Evolutionary conservation across 2,888 invertebrate genomes (phyloP), one percentile per base, ranked within the genome.

Genomic region (Bombylius discolor): DNA sequence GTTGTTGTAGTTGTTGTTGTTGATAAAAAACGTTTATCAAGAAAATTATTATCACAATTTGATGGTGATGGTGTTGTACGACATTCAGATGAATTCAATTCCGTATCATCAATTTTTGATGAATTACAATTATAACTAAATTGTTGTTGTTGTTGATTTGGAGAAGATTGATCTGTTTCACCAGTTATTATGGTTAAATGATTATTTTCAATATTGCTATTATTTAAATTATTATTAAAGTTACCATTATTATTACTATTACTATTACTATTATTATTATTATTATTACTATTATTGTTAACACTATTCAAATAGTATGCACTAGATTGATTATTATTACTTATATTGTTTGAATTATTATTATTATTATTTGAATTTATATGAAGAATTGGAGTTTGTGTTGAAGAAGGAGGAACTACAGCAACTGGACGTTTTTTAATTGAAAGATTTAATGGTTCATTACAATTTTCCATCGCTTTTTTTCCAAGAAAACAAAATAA

Each of bases 361-460:
- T 56, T 61, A 53, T 57, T 59, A 51, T 47, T 52, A 51, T 47
- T 56, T 39, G 48, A 50, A 51, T 31, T 57, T 49, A 44, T 55
- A 36, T 49, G 42, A 12, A 45, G 33, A 49, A 49, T 49, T 46
- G 47, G 53, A 14, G 31, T 32, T 48, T 52, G 51, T 34, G 64
- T 66, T 52, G 74, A 68, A 13, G 75, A 78, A 44, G 79, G 79
- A 23, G 78, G 76, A 47, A 79, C 78, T 56, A 79, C 76, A 50
- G 78, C 79, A 55, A 79, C 76, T 51, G 78, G 78, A 60, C 68
- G 69, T 67, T 75, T 73, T 66, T 77, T 77, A 60, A 76, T 68
- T 57, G 76, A 76, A 62, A 77, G 67, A 69, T 77, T 77, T 62
- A 77, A 65, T 44, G 77, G 77, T 63, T 77, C 77, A 58, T 64